Base-by-base conservation (phyloP, 2,113 vertebrate genomes). In the Calypte anna region DNA sequence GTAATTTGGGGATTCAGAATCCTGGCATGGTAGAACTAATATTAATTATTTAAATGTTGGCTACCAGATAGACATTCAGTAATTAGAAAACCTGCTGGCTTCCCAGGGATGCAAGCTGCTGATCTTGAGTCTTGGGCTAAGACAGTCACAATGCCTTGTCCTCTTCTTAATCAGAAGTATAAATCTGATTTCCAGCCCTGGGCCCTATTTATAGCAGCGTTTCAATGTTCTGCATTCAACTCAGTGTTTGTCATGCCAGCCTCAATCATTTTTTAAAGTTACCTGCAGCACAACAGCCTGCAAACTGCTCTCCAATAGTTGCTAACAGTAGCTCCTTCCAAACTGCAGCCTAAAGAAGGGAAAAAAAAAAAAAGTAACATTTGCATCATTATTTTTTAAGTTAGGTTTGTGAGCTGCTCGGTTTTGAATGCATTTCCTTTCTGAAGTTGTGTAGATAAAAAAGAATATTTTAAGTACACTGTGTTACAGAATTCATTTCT, bases 291-390 rank as follows among this genome's bases (percentile, higher is more conserved):
- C 98, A 99, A 82, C 97, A 98, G 84, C 98, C 99, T 93, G 98
- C 97, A 98, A 99, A 99, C 94, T 99, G 99, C 90, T 99, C 99
- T 87, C 99, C 99, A 94, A 99, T 99, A 13, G 98, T 98, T 58
- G 99, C 99, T 96, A 99, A 96, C n/a, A 99, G 97, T 66, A 99
- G 92, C 95, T 99, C 99, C 96, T 99, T 99, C 99, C 99, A 99
- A 91, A 99, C 99, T 86, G 97, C 98, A 95, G 97, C 96, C 99
- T 99, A 64, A 58, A 54, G 75, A 14, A 63, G 25, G 23, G 13
- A 5, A 12, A 21, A 57, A 72, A 68, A 62, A 54, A 81, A 14
- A 67, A 4, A 76, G 7, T 95, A 51, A 86, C 10, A 24, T 44
- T 73, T 72, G 74, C 79, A 81, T 94, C 67, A 63, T 82, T 82